phyloP scores from a whole-genome alignment of 2,797 vertebrate genomes.

The Macroramphosus scolopax region DNA sequence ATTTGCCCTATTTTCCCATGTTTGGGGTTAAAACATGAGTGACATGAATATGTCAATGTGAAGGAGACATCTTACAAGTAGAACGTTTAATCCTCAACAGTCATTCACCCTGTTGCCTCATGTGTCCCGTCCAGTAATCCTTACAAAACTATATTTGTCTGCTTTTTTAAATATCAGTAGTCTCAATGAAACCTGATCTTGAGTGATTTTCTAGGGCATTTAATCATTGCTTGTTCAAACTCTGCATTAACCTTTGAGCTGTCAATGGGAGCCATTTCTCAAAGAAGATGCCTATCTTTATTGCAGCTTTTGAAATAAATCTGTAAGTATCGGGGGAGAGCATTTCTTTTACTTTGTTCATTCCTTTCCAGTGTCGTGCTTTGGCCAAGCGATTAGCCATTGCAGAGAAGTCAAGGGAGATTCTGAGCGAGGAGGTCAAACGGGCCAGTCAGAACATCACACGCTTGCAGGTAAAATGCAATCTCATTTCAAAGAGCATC shows the following conservation, averaged over 20 bases:
- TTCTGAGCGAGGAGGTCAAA: conserved; percentile 84
- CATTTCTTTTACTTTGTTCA: conserved; percentile 4
- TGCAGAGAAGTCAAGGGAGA: conserved; percentile 90
- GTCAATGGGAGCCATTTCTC: conserved; percentile 10
- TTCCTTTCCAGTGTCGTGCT: conserved; percentile 85
- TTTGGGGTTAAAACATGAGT: too few species aligned
- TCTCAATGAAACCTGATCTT: too few species aligned
- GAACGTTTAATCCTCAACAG: too few species aligned
- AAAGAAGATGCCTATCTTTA: too few species aligned
- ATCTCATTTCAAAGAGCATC: conserved; percentile 23
- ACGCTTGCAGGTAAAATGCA: conserved; percentile 86
- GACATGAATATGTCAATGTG: too few species aligned
- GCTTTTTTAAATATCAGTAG: conserved; percentile 20
- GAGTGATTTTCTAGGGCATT: too few species aligned
- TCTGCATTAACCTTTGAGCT: conserved; percentile 15
- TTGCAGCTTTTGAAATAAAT: conserved; percentile 14
- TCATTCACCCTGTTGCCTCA: not conserved
- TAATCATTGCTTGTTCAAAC: too few species aligned
- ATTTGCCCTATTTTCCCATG: too few species aligned
- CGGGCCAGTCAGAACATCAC: conserved; percentile 89
- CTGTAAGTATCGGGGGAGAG: too few species aligned
- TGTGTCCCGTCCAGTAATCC: conserved; percentile 10
- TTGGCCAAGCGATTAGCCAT: conserved; percentile 90
- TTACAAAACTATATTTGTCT: conserved; percentile 25
- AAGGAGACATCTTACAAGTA: too few species aligned